Base-by-base conservation (phyloP, 2,113 vertebrate species). In the Cavia porcellus region DNA sequence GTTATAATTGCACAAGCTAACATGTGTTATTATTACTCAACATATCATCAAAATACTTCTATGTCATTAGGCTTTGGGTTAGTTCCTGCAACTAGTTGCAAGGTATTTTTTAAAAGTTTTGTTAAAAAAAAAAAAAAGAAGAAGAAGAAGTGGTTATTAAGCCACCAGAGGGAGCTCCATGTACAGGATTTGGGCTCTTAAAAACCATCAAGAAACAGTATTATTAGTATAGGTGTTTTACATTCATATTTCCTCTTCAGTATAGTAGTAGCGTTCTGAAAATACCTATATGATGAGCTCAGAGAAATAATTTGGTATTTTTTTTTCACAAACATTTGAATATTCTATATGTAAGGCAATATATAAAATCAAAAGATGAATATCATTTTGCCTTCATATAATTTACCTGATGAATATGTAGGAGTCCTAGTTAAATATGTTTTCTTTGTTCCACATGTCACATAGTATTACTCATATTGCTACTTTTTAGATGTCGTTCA, bases 81-180 rank as follows among this genome's bases (percentile, higher is more conserved):
- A 74, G 2, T 72, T 90, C n/a, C 45, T 92, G 0, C 52, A n/a
- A n/a, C n/a, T n/a, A 84, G 70, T 88, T 10, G 79, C 7, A 59
- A 30, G 2, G 9, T 92, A 11, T 57, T 92, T 91, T 90, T 72
- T 96, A 24, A n/a, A 79, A 47, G 4, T 8, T 87, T 25, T 68
- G 11, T 75, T 85, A 50, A 92, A 94, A 92, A 81, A 82, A 81
- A 55, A 38, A 2, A n/a, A 1, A 50, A 50, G 7, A 38, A 38
- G 38, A 38, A 38, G 38, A 52, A 10, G 1, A 52, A 52, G 50
- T 90, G 15, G 4, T 25, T 59, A 30, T 45, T 77, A 42, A 80
- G n/a, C 94, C 97, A 95, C 96, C 52, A 96, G 96, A 96, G 96
- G 97, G 97, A 50, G 84, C 87, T 88, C 84, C 9, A 19, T 35